Conservation (phyloP, 2,113 vertebrate genomes). For the Circaetus gallicus region DNA sequence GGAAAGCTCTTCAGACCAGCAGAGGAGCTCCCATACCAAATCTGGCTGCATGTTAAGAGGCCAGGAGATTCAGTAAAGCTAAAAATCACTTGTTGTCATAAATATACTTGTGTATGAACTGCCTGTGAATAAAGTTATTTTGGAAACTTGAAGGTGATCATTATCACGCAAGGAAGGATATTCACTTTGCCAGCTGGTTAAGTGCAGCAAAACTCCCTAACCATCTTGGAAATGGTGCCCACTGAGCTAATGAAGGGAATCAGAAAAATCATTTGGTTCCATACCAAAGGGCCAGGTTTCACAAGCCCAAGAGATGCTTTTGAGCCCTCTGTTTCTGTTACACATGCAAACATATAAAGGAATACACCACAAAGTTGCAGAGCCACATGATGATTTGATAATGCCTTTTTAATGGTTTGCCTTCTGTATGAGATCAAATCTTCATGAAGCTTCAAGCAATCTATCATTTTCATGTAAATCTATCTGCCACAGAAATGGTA, state of each 20-base stretch:
- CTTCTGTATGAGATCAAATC: background rate
- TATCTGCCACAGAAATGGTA: background rate
- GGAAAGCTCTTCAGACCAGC: background rate
- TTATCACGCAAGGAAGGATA: background rate
- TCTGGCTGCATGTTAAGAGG: background rate
- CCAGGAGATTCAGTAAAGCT: background rate
- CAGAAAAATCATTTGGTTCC: background rate
- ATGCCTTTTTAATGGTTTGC: constrained; percentile 6
- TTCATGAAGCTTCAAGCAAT: background rate
- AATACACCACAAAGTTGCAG: background rate
- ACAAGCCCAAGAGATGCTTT: background rate
- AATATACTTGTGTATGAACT: background rate
- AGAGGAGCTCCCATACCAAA: background rate
- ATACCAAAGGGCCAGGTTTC: background rate
- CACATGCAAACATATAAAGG: background rate
- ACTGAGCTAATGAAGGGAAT: background rate
- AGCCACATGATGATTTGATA: background rate
- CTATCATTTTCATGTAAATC: background rate
- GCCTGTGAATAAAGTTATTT: background rate
- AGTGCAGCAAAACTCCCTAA: background rate
- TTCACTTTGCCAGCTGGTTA: background rate
- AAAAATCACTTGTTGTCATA: background rate
- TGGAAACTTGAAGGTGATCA: background rate
- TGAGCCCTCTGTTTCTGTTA: background rate
- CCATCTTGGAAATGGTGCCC: background rate